Evolutionary conservation across 2,113 vertebrate genomes (phyloP).

Genomic region (Gymnocephalus cernua): DNA sequence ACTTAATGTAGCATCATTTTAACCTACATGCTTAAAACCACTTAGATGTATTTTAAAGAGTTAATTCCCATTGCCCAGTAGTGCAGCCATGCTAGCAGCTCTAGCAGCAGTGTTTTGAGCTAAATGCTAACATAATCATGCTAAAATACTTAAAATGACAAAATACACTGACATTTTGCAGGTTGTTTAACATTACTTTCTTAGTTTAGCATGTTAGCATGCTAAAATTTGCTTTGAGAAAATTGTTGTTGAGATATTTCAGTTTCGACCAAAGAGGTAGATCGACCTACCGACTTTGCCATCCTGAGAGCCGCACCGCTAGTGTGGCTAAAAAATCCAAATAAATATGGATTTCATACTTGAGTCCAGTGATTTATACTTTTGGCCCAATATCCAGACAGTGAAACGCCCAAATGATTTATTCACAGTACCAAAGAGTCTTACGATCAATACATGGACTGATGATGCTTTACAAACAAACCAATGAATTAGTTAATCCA

Average conservation of each 20-base stretch:
- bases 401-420: background rate
- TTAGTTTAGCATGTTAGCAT: background rate
- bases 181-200: background rate
- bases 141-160: background rate
- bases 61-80: background rate
- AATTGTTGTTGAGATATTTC: background rate
- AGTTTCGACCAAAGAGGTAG: no score
- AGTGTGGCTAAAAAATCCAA: background rate
- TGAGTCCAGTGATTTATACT: slow-evolving; percentile 19
- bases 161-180: background rate
- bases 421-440: background rate
- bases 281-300: no score
- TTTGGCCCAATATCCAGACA: slow-evolving; percentile 5
- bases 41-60: slow-evolving; percentile 17
- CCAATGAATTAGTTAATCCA: background rate
- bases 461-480: slow-evolving; percentile 5
- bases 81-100: background rate
- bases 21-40: background rate
- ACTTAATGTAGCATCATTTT: background rate
- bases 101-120: background rate
- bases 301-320: background rate
- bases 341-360: background rate
- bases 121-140: background rate
- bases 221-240: background rate
- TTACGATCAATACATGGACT: slow-evolving; percentile 8